A percentile compares a stretch with the other conserved stretches of the same genome.
Evolutionary conservation across 30 jellyfish, hydroid and myxozoan genomes (phyloP).

Genomic region (Nemopilema nomurai): DNA sequence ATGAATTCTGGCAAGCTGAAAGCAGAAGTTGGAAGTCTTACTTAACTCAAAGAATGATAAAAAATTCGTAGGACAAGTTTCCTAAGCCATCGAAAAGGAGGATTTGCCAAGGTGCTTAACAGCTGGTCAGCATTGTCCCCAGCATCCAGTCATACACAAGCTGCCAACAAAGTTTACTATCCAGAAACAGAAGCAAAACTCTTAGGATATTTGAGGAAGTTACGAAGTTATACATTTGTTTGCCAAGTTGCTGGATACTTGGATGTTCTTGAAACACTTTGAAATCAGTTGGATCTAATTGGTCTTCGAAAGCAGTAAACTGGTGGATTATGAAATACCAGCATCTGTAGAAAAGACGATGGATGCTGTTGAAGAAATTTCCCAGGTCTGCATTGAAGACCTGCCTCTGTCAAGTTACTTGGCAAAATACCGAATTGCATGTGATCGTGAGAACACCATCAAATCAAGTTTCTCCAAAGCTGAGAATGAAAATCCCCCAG

Average conservation of each 20-base stretch:
- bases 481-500: constrained; percentile 33
- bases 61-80: constrained; percentile 60
- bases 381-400: constrained; percentile 47
- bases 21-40: constrained; percentile 19
- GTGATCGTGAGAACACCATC: not conserved
- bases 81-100: constrained; percentile 51
- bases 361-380: constrained; percentile 35
- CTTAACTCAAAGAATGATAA: constrained; percentile 45
- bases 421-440: constrained; percentile 25
- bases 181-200: constrained; percentile 53
- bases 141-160: constrained; percentile 38
- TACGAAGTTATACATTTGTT: constrained; percentile 10
- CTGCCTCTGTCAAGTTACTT: constrained; percentile 22
- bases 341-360: constrained; percentile 42
- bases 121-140: constrained; percentile 62
- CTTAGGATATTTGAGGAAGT: constrained; percentile 36
- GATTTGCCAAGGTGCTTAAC: constrained; percentile 32
- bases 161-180: constrained; percentile 4
- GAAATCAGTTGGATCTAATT: constrained; percentile 5
- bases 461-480: constrained; percentile 39
- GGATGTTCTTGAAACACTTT: constrained; percentile 39
- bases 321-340: constrained; percentile 45
- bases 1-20: constrained; percentile 61
- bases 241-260: constrained; percentile 39
- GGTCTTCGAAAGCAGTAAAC: constrained; percentile 29